These are phyloP conservation scores for Cyprinodon tularosa DNA, from an alignment of 2,113 vertebrate species.

Conservation along the genomic window DNA sequence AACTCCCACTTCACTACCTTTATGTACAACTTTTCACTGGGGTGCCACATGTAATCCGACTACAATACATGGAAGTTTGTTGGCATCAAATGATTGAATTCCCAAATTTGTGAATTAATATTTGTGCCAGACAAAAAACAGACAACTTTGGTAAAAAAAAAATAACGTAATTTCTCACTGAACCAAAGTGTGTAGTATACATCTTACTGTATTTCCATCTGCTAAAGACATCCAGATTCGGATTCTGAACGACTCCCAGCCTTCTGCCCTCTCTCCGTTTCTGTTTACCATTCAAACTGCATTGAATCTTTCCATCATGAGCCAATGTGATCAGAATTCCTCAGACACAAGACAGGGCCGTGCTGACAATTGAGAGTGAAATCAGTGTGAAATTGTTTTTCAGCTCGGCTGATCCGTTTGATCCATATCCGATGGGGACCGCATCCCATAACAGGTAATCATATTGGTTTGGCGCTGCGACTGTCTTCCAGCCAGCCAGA, in stretches of 20 bases:
- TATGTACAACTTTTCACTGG: no score
- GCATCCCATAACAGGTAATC: constrained; percentile 79
- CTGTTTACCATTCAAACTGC: constrained; percentile 75
- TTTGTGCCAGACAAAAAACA: no score
- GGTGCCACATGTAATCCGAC: no score
- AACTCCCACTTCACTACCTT: no score
- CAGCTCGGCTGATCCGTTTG: constrained; percentile 79
- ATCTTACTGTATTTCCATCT: constrained; percentile 20
- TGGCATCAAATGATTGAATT: no score
- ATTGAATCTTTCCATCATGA: constrained; percentile 79
- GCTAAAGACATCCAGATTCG: constrained; percentile 43
- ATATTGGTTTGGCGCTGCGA: constrained; percentile 74
- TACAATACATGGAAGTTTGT: no score
- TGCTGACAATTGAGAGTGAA: constrained; percentile 78
- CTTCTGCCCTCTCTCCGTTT: constrained; percentile 32
- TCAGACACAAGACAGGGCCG: constrained; percentile 67
- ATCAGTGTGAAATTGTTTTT: constrained; percentile 81
- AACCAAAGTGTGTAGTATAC: not conserved
- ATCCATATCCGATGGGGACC: constrained; percentile 77
- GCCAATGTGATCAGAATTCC: constrained; percentile 76
- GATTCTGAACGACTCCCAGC: constrained; percentile 57
- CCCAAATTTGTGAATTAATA: no score
- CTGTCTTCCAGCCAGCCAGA: constrained; percentile 68
- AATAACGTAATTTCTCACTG: not conserved
- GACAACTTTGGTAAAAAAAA: not conserved